Base-by-base conservation (phyloP, 2,113 vertebrate species). In the Coryphaenoides rupestris region DNA sequence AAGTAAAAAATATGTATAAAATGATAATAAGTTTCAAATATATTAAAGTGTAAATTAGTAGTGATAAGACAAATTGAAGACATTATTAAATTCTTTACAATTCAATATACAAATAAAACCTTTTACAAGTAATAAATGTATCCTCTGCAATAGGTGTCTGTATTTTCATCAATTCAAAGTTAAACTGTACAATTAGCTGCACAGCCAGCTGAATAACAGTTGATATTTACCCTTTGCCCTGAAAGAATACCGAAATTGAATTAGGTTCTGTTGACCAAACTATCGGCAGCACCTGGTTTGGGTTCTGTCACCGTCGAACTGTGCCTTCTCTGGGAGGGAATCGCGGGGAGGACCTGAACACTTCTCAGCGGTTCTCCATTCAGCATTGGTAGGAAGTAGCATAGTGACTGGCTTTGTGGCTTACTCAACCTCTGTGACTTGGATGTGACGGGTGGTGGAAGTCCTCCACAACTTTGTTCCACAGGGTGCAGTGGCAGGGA, bases 261-360 rank as follows among this genome's bases (percentile, higher is more conserved):
- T 62, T 82, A 79, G 55, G 68, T 61, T 69, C 64, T 66, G 60
- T 26, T 49, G 0, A 79, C 57, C 47, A 66, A 15, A 33, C 83
- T 72, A 46, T 4, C 68, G 19, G 21, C 70, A 66, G 65, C 63
- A 13, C 5, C 76, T 60, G 63, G 77, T 75, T 55, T 46, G 24
- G 58, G 26, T 47, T 65, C 53, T 3, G 59, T 49, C 5, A 74
- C 68, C 12, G 76, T 76, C 1, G 74, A 66, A 55, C 66, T 78
- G 21, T 74, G 68, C 73, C 86, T 89, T 67, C 87, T 90, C 62
- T 91, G 92, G 22, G 90, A 89, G 65, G 91, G 90, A 22, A 94
- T 93, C 16, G 93, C 91, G 57, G 93, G 94, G 46, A 94, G 89
- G 50, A 93, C 89, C 69, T 80, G 75, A 28, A 78, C 91, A 69